Evolutionary conservation across 2,888 invertebrate genomes (phyloP).

Genomic region (Leptopilina syphax): DNA sequence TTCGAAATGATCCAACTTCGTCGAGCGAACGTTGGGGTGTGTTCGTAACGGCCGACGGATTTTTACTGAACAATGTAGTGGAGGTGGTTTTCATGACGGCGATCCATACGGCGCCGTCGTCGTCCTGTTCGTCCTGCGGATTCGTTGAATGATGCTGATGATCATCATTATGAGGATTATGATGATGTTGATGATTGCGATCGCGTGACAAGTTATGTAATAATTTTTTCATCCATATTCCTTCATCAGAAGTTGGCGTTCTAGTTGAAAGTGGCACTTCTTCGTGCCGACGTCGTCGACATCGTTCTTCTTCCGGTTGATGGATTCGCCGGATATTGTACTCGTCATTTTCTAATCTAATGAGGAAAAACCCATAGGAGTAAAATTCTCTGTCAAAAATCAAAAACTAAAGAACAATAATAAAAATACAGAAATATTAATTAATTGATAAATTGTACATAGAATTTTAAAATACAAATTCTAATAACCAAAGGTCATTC

Average conservation of each 20-base stretch:
- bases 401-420: too few relatives aligned
- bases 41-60: slow-evolving; percentile 66
- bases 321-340: slow-evolving; percentile 43
- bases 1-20: slow-evolving; percentile 54
- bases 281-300: slow-evolving; percentile 40
- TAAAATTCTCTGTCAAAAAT: too few relatives aligned
- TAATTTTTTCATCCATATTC: slow-evolving; percentile 57
- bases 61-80: slow-evolving; percentile 64
- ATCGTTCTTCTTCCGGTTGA: slow-evolving; percentile 29
- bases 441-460: too few relatives aligned
- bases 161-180: neutral
- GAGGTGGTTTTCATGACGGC: slow-evolving; percentile 55
- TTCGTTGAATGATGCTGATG: neutral
- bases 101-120: slow-evolving; percentile 59
- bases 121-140: slow-evolving; percentile 40
- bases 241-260: slow-evolving; percentile 48
- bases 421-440: too few relatives aligned
- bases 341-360: slow-evolving; percentile 32
- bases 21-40: slow-evolving; percentile 57
- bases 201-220: slow-evolving; percentile 67
- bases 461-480: too few relatives aligned
- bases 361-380: too few relatives aligned
- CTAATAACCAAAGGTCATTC: too few relatives aligned
- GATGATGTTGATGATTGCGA: slow-evolving; percentile 46
- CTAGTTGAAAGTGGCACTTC: slow-evolving; percentile 48